Evolutionary conservation across 2,888 invertebrate genomes (phyloP), one percentile per base, ranked within the genome.

Genomic region (Taphrorychus bicolor): DNA sequence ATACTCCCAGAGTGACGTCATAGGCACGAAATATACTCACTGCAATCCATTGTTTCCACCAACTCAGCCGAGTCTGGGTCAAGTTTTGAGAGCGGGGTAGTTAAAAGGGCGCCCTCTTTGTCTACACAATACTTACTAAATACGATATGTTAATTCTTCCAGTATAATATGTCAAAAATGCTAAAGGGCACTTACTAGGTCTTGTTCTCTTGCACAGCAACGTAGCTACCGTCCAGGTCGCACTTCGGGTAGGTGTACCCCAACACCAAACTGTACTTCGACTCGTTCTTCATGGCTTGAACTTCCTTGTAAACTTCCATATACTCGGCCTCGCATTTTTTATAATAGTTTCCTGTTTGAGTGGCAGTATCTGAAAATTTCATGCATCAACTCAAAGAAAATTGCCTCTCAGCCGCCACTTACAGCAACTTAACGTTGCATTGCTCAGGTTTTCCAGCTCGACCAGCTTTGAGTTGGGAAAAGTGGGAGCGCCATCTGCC

Each of bases 41-140:
- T 87, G 75, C 89, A 89, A 77, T 88, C 82, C 86, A 88, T 88
- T 0, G 76, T 70, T 0, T 80, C 70, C 7, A 83, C 85, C 40
- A 80, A 58, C n/a, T 32, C 49, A 19, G 70, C 83, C n/a, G 40
- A 3, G 2, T 24, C 32, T 0, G 73, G 68, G 2, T 84, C 82
- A 18, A 79, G 76, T 7, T 82, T 82, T 2, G 73, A 60, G 0
- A 85, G 84, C 73, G 80, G 73, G 49, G 81, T 84, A 5, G 63
- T 63, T 66, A 91, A 85, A 70, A 81, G 82, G 0, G 77, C 75
- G n/a, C 87, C 87, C 22, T 82, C 80, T 32, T 86, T 85, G 73
- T 88, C 84, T 0, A 86, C 84, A 75, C 91, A 91, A 60, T 85
- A 84, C 80, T 83, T 85, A 49, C 87, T 49, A 74, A 74, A 66